Evolutionary conservation across 2,797 vertebrate genomes (phyloP), one percentile per base, ranked within the genome.

Genomic region (Choloepus didactylus): DNA sequence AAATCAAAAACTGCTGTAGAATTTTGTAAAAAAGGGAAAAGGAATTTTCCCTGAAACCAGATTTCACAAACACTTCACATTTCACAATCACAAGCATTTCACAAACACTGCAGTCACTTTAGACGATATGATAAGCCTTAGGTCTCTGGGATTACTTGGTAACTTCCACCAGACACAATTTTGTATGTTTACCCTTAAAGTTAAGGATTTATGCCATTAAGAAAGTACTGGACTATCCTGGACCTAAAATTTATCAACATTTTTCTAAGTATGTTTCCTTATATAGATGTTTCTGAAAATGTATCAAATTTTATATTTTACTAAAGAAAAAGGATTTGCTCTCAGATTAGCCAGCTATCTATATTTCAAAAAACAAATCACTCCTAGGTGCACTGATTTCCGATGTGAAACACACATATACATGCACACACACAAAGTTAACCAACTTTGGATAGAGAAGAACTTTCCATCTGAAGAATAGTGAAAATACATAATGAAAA

Each of bases 11-110:
- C 14, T 80, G n/a, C 88, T 91, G 27, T 8, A 11, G 21, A 80
- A 87, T 89, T 92, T 5, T 46, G 31, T 87, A 56, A 49, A 88
- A 92, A 80, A 83, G 19, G 46, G 14, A 95, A 93, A 87, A 9
- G 7, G 29, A 79, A 46, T 79, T 64, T 82, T 38, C 31, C 80
- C 83, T 56, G n/a, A 7, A 41, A 10, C 7, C 69, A 83, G n/a
- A 49, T 75, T 79, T 83, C 35, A 59, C 21, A 44, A 41, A 85
- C 60, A 73, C 9, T n/a, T 35, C 10, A 49, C 46, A 49, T 49
- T 49, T 49, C 12, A 49, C 49, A 49, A 49, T 10, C 49, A 49
- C 49, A 44, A 44, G 41, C 41, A 44, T 44, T 44, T 44, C 41
- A 44, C 41, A 44, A 44, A 85, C 66, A 72, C 9, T n/a, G n/a